Base-by-base conservation (phyloP, 2,888 invertebrate species). In the Chrysina gloriosa region DNA sequence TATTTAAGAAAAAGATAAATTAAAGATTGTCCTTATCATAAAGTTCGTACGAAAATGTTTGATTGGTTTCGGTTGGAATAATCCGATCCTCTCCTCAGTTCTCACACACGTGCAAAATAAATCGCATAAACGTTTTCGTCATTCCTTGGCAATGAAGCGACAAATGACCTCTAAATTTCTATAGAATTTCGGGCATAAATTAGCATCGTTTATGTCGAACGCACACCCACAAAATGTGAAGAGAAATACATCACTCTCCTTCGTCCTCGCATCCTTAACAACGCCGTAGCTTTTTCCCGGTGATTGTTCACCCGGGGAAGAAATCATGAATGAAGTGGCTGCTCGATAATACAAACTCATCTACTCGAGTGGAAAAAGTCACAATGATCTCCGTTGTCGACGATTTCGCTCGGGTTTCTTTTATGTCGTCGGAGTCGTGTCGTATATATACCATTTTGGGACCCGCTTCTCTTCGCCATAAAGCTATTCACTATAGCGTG, bases 351-450 rank as follows among this genome's bases (percentile, higher is more conserved):
- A 50, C 50, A 11, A 50, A 23, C 50, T 50, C 50, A 50, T 50
- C 27, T 50, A 50, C 50, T 50, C 50, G 50, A 50, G 50, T 50
- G 50, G 50, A 50, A 50, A 50, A 50, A 50, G 50, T 50, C 50
- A 50, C 50, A 50, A 50, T 50, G 50, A 50, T 27, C 50, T 14
- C 50, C 9, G 42, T 42, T 6, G 42, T 42, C 42, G 42, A 19
- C 16, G 9, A 50, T 50, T 50, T 50, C 50, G 27, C 25, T 50
- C 27, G 11, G 50, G 50, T 25, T 25, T 50, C 50, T 23, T 25
- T 50, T 50, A 25, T 23, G 50, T 25, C 14, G 14, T 11, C 11
- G 2, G 2, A n/a, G 4, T 2, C 2, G 2, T 1, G n/a, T n/a
- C 4, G 34, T 34, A 3, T 34, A 34, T 34, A 34, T 27, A 2